Evolutionary conservation across 2,113 vertebrate species (phyloP), one percentile per base, ranked within the genome.

Genomic region (Apeltes quadracus): DNA sequence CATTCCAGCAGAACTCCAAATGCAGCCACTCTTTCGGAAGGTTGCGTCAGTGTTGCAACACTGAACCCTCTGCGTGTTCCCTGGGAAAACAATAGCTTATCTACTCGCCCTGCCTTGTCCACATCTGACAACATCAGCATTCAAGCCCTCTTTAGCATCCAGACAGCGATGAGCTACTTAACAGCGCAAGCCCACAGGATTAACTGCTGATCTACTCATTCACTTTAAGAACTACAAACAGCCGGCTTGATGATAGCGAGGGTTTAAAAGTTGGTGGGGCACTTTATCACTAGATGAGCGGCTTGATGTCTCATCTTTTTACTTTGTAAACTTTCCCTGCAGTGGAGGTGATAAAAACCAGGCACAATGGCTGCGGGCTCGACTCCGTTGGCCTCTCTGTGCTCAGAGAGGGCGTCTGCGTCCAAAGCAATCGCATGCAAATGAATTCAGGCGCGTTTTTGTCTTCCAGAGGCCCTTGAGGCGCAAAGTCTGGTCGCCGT

Each of bases 121-220:
- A 44, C 83, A 85, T 89, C 90, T 90, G 87, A 90, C 85, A 90
- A 90, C 87, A 90, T 92, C 89, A 89, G 89, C 87, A 89, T 90
- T 83, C 84, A 87, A 87, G 73, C 75, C 79, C 85, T 90, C 85
- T 79, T 90, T 84, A 83, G 84, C 81, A 78, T 76, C 83, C 89
- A 87, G 90, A 84, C 87, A 75, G 87, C 73, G 72, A 87, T 78
- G 87, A 87, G 89, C 89, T 90, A 88, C 90, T 92, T 90, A 91
- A 84, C 81, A 75, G 72, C 75, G 50, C 85, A 77, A 90, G 83
- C 90, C 84, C 85, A 72, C 64, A 81, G 88, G 91, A 91, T 92
- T 92, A 92, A 85, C 78, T 77, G 83, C 84, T 92, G 90, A 90
- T 92, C 90, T 89, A 89, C 91, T 90, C 90, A 82, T 87, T 89